phyloP scores from a whole-genome alignment of 2,888 invertebrate genomes.

The Hypsopygia costalis region DNA sequence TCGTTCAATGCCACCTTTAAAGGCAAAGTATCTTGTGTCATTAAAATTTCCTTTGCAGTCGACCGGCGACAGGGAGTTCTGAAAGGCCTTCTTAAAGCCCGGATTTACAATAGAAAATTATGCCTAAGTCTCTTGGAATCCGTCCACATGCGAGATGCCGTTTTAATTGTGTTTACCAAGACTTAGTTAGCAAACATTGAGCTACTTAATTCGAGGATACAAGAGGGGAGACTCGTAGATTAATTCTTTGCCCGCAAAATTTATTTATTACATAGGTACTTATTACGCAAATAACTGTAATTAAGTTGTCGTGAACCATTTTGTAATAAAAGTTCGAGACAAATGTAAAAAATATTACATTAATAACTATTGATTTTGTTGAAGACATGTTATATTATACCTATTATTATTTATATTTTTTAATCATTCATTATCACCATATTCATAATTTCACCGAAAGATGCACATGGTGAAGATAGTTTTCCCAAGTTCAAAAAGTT shows the following conservation, averaged over 20 bases:
- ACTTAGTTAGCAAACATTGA: slow-evolving; percentile 59
- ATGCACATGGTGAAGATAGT: too few relatives aligned
- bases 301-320: too few relatives aligned
- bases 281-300: background rate
- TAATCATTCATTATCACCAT: too few relatives aligned
- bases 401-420: too few relatives aligned
- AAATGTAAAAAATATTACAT: too few relatives aligned
- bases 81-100: slow-evolving; percentile 50
- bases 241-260: slow-evolving; percentile 29
- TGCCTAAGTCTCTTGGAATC: slow-evolving; percentile 56
- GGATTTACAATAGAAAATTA: slow-evolving; percentile 63
- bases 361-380: too few relatives aligned
- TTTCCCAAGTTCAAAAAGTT: too few relatives aligned
- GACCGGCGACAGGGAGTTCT: slow-evolving; percentile 38
- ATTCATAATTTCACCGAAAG: too few relatives aligned
- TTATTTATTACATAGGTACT: slow-evolving; percentile 8
- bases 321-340: too few relatives aligned
- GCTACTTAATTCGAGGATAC: slow-evolving; percentile 51
- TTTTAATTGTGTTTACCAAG: slow-evolving; percentile 71
- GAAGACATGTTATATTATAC: too few relatives aligned
- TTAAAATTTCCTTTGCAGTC: slow-evolving; percentile 43
- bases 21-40: slow-evolving; percentile 22
- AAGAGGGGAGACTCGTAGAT: slow-evolving; percentile 29
- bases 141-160: slow-evolving; percentile 61
- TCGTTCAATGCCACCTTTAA: slow-evolving; percentile 17